A percentile compares a stretch with the other conserved stretches of the same genome.
Conservation (phyloP, 2,113 vertebrate genomes). For the Fukomys damarensis region DNA sequence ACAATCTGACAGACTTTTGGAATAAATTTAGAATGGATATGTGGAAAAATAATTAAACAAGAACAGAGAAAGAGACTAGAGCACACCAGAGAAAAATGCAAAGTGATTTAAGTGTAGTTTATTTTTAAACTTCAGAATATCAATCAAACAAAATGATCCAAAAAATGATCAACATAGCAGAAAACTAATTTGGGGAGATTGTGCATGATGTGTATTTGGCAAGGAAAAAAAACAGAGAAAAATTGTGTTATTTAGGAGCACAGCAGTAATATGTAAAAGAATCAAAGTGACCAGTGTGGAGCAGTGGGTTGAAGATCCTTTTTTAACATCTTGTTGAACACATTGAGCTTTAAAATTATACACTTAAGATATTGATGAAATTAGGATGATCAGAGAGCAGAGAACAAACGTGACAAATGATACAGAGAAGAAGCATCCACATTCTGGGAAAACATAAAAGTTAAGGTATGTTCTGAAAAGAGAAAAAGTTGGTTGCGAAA, state of each 20-base stretch:
- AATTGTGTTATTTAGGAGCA: neutral
- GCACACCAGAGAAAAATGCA: neutral
- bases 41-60: neutral
- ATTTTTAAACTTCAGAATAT: conserved; percentile 26
- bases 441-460: neutral
- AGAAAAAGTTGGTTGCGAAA: neutral
- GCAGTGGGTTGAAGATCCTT: neutral
- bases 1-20: neutral
- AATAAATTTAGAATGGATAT: neutral
- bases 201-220: neutral
- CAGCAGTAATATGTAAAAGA: neutral
- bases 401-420: neutral
- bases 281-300: neutral
- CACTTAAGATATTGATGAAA: neutral
- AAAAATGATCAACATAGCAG: neutral
- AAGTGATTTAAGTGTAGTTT: neutral
- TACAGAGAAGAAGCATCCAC: neutral
- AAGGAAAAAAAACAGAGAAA: neutral
- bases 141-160: neutral
- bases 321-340: neutral
- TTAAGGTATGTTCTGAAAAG: neutral
- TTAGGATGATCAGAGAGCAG: accelerated
- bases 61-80: neutral
- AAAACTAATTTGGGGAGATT: neutral
- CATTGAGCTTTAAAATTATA: neutral